These are phyloP conservation scores for Apistogramma diplotaenia DNA, from an alignment of 2,113 vertebrate species.

Conservation along the genomic window DNA sequence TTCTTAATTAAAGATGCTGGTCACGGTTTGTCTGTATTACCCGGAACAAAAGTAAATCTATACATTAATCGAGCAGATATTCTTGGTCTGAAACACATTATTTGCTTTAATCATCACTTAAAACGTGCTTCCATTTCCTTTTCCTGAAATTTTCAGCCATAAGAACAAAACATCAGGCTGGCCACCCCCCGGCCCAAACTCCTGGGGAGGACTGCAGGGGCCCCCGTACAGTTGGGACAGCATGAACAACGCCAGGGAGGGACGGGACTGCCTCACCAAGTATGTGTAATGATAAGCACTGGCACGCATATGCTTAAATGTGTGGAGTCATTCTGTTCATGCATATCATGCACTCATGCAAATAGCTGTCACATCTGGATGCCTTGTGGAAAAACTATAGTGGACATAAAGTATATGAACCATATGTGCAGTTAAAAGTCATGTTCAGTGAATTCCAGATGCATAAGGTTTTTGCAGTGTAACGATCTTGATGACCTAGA, in stretches of 20 bases:
- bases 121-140: background rate
- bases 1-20: background rate
- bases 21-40: background rate
- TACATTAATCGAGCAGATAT: background rate
- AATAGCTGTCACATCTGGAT: background rate
- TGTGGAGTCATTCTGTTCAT: background rate
- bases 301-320: background rate
- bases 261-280: conserved; percentile 88
- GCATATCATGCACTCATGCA: background rate
- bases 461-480: background rate
- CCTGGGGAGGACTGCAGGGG: conserved; percentile 90
- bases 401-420: background rate
- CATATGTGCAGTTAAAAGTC: background rate
- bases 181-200: conserved; percentile 86
- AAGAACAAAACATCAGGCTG: conserved; percentile 92
- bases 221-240: conserved; percentile 93
- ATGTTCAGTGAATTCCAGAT: background rate
- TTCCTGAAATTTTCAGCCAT: conserved; percentile 78
- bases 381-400: background rate
- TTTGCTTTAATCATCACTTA: background rate
- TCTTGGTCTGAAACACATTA: background rate
- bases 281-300: conserved; percentile 59
- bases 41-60: background rate
- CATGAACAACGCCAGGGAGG: conserved; percentile 85
- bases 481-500: background rate